Conservation (phyloP, 2,113 vertebrate species). For the Cyprinodon variegatus region DNA sequence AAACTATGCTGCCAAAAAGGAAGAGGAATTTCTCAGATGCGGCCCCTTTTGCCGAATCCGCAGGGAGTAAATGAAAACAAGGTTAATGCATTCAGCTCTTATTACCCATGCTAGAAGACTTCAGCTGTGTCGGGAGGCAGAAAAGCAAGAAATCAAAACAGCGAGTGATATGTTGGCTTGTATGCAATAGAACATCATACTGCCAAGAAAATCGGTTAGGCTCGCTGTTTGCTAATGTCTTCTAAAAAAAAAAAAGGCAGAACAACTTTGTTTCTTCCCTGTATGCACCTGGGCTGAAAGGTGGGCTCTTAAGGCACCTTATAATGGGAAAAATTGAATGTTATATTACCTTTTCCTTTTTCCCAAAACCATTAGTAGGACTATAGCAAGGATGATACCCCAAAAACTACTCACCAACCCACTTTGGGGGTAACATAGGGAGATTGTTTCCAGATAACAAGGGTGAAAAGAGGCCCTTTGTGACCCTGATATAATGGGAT, state of each 20-base stretch:
- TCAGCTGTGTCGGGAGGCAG: conserved; percentile 67
- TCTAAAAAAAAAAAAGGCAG: conserved; percentile 17
- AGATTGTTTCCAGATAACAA: conserved; percentile 71
- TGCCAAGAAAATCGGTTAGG: conserved; percentile 58
- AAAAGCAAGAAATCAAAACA: conserved; percentile 76
- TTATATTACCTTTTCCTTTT: conserved; percentile 17
- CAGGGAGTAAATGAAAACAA: conserved; percentile 81
- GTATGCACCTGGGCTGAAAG: conserved; percentile 37
- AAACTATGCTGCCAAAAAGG: conserved; percentile 57
- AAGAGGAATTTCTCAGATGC: conserved; percentile 59
- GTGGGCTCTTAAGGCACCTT: conserved; percentile 15
- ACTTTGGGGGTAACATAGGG: conserved; percentile 57
- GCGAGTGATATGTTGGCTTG: conserved; percentile 53
- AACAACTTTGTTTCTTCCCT: conserved; percentile 45
- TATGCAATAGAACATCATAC: conserved; percentile 34
- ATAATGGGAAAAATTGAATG: conserved; percentile 28
- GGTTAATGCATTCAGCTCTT: conserved; percentile 81
- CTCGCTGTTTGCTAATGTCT: conserved; percentile 61
- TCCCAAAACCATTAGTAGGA: conserved; percentile 27
- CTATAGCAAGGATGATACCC: conserved; percentile 35
- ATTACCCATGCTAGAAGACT: conserved; percentile 74
- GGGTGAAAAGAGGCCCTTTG: conserved; percentile 53
- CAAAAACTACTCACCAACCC: conserved; percentile 42
- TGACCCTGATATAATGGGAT: conserved; percentile 64
- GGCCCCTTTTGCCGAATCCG: conserved; percentile 58